A percentile compares a stretch with the other conserved stretches of the same genome.
Evolutionary conservation across 2,888 invertebrate species (phyloP).

Genomic region (Archips xylosteana): DNA sequence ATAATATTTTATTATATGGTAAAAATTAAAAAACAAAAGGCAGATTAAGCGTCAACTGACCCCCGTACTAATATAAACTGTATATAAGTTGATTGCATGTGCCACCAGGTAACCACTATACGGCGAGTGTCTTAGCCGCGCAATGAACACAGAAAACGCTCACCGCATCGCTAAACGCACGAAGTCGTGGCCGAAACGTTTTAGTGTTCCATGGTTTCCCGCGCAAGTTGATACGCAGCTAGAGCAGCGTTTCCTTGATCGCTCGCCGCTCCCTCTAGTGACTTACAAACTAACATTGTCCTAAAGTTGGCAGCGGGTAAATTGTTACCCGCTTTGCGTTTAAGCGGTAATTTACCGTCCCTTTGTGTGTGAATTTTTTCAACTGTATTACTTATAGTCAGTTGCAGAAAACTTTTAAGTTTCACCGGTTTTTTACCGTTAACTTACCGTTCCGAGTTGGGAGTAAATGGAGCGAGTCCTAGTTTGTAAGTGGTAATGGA

Average conservation of each 20-base stretch:
- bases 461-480: conserved; percentile 2
- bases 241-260: neutral
- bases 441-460: neutral
- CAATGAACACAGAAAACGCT: too few species aligned
- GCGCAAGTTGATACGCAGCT: too few species aligned
- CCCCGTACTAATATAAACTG: too few species aligned
- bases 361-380: conserved; percentile 37
- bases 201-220: too few species aligned
- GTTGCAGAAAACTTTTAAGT: conserved; percentile 36
- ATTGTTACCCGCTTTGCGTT: conserved; percentile 37
- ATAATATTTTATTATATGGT: too few species aligned
- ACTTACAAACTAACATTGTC: conserved; percentile 17
- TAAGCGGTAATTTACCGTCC: conserved; percentile 36
- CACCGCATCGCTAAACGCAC: too few species aligned
- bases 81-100: too few species aligned
- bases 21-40: too few species aligned
- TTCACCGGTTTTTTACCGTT: conserved; percentile 1
- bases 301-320: conserved; percentile 35
- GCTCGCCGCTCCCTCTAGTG: conserved; percentile 18
- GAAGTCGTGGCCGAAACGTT: too few species aligned
- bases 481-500: conserved; percentile 13
- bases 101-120: too few species aligned
- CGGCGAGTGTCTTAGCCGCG: too few species aligned
- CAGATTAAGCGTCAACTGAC: too few species aligned
- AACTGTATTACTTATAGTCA: conserved; percentile 39